Evolutionary conservation across 2,113 vertebrate genomes (phyloP).

Genomic region (Patagioenas fasciata): DNA sequence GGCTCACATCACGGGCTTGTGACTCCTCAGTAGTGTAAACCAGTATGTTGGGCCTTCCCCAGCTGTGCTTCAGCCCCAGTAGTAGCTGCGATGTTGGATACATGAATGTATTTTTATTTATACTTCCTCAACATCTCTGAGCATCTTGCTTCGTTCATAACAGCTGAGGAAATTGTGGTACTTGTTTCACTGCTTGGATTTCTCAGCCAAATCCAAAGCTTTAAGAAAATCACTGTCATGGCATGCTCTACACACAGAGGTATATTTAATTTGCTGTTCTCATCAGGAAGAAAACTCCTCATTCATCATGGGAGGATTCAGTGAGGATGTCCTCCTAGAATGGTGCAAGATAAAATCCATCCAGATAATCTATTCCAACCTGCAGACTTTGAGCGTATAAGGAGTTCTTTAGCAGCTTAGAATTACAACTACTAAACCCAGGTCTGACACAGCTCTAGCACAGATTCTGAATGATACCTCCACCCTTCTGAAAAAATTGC

Average conservation of each 20-base stretch:
- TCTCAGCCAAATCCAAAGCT: background rate
- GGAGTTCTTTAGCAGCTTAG: background rate
- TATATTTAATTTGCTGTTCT: background rate
- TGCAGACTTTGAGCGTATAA: background rate
- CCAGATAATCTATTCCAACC: background rate
- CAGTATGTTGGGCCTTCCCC: background rate
- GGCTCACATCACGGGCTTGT: background rate
- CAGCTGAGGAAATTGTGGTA: background rate
- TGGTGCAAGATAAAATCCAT: background rate
- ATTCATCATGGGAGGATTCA: background rate
- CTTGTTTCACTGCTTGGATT: background rate
- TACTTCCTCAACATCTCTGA: constrained; percentile 32
- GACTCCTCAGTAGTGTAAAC: background rate
- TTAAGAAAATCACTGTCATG: background rate
- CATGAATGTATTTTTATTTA: constrained; percentile 41
- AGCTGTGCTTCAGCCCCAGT: background rate
- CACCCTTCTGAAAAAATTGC: background rate
- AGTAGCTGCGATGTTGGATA: background rate
- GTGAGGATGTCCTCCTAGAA: background rate
- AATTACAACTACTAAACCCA: background rate
- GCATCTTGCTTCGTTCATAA: constrained; percentile 12
- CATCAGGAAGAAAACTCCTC: background rate
- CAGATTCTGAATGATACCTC: accelerated
- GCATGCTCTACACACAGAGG: accelerated
- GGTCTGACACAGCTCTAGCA: background rate